Percentiles rank a stretch among this genome's conserved stretches.
Conservation (phyloP, 2,888 invertebrate species). For the Sphaeridia pumilis region DNA sequence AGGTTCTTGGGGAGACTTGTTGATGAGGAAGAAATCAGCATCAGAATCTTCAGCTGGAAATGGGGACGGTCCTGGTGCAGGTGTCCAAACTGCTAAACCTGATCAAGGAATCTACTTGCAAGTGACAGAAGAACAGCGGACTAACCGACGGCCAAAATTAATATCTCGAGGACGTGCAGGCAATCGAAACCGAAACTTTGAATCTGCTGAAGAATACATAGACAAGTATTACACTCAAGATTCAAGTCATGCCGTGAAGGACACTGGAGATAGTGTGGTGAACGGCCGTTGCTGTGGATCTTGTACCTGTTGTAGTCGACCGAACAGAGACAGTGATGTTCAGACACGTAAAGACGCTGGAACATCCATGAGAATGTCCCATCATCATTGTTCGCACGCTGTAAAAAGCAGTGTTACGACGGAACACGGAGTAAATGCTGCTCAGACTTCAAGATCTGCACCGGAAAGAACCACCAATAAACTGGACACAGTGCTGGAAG, state of each 20-base stretch:
- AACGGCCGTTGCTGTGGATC: constrained; percentile 8
- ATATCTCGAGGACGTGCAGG: not conserved
- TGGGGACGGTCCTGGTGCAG: not conserved
- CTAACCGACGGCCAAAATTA: not conserved
- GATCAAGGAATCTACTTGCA: too few relatives aligned
- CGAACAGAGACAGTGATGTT: constrained; percentile 8
- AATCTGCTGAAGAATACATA: not conserved
- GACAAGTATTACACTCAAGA: too few relatives aligned
- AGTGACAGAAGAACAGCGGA: not conserved
- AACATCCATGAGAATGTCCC: too few relatives aligned
- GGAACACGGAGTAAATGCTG: not conserved
- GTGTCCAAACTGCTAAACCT: not conserved
- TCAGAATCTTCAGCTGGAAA: constrained; percentile 1
- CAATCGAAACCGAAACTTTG: not conserved
- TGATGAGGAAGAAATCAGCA: not conserved
- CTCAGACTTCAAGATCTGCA: not conserved
- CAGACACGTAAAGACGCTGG: not conserved
- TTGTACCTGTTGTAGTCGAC: constrained; percentile 1
- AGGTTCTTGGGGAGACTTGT: constrained; percentile 11
- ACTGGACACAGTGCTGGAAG: not conserved
- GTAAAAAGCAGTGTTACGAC: not conserved
- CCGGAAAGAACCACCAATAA: not conserved
- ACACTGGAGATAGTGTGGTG: not conserved
- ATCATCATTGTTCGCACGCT: not conserved
- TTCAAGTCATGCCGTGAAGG: not conserved